Conservation (phyloP, 1,140 invertebrate species). For the Aphis craccivora region DNA sequence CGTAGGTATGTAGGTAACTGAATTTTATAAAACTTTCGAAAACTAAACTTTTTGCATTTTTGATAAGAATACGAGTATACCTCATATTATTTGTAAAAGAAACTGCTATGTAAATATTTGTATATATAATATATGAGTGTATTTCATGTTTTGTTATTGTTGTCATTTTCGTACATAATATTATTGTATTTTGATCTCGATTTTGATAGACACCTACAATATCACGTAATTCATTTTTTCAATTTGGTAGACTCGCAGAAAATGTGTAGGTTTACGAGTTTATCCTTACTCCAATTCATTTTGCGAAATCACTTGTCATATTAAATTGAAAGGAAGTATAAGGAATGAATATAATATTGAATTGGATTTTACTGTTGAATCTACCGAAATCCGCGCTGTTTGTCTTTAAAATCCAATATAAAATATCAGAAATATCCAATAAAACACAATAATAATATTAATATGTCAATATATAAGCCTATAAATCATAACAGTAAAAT, state of each 20-base stretch:
- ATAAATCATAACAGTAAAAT: background rate
- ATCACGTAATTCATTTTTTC: background rate
- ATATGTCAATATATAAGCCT: background rate
- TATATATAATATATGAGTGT: background rate
- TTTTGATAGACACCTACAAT: background rate
- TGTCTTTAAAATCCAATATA: background rate
- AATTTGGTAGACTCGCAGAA: background rate
- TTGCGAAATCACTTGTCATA: background rate
- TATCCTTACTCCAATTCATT: background rate
- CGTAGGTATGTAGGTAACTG: background rate
- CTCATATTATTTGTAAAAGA: background rate
- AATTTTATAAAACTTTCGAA: background rate
- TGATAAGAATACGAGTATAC: no score
- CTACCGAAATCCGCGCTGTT: background rate
- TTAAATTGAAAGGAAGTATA: background rate
- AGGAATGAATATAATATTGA: background rate
- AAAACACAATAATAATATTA: background rate
- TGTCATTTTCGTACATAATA: background rate
- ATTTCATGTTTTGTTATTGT: background rate
- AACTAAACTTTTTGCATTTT: background rate
- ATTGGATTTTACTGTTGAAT: background rate
- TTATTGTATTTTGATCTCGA: slow-evolving; percentile 1
- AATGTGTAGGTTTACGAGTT: background rate
- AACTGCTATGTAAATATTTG: background rate
- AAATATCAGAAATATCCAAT: background rate